Evolutionary conservation across 2,113 vertebrate genomes (phyloP).

Genomic region (Callipepla squamata): DNA sequence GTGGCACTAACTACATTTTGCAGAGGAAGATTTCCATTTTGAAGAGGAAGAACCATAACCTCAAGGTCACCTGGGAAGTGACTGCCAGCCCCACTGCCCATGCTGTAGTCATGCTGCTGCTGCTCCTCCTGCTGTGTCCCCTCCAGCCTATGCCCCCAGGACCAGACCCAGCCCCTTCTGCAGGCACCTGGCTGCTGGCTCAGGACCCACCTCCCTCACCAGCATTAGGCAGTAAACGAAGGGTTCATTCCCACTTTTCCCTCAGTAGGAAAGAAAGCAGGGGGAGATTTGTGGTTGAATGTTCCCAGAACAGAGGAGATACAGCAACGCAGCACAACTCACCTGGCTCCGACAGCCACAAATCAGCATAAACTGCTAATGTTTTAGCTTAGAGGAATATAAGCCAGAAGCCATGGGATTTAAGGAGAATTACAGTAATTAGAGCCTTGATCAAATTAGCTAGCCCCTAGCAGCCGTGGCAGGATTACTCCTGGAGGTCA

Average conservation of each 20-base stretch:
- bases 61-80: background rate
- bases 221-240: fast-evolving
- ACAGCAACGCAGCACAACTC: background rate
- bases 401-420: constrained; percentile 42
- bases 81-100: background rate
- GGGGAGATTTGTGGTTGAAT: background rate
- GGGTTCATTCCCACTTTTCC: background rate
- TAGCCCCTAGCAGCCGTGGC: background rate
- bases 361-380: background rate
- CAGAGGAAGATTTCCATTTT: background rate
- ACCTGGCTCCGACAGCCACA: fast-evolving
- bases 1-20: background rate
- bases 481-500: constrained; percentile 33
- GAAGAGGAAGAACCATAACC: background rate
- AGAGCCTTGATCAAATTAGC: constrained; percentile 36
- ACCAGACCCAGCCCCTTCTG: background rate
- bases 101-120: background rate
- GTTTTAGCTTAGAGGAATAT: background rate
- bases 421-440: constrained; percentile 53
- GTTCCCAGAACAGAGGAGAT: background rate
- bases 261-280: background rate
- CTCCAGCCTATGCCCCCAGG: fast-evolving
- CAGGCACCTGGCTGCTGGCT: background rate
- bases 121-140: background rate
- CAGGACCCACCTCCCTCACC: background rate